Percentiles rank a stretch among this genome's conserved stretches.
phyloP scores from a whole-genome alignment of 2,888 invertebrate genomes.

The Strigamia maritima region DNA sequence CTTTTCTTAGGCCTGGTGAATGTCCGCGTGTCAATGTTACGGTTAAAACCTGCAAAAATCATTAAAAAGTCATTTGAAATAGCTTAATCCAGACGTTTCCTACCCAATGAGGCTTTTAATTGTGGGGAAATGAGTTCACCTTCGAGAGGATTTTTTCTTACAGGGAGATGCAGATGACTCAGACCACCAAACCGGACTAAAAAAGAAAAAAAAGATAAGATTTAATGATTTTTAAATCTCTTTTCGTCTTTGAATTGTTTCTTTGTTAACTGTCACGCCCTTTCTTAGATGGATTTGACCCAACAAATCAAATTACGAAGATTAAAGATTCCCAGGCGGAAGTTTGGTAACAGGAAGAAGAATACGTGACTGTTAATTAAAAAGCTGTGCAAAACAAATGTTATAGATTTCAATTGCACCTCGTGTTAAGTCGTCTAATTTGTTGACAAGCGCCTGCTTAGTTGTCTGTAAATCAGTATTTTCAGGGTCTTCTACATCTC shows the following conservation, averaged over 20 bases:
- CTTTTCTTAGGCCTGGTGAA: constrained; percentile 51
- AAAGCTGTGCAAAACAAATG: neutral
- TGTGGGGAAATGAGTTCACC: constrained; percentile 9
- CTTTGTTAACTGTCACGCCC: neutral
- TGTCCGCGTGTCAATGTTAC: constrained; percentile 49
- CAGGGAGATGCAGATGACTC: constrained; percentile 19
- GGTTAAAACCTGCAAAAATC: constrained; percentile 15
- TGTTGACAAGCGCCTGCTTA: constrained; percentile 49
- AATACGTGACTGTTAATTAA: neutral
- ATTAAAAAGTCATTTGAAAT: neutral
- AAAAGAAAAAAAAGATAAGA: neutral
- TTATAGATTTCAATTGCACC: constrained; percentile 42
- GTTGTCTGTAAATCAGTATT: constrained; percentile 50
- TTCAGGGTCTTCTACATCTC: constrained; percentile 51
- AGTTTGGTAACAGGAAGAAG: neutral
- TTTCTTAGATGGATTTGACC: constrained; percentile 9
- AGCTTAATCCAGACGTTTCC: neutral
- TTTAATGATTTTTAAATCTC: neutral
- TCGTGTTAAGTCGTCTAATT: constrained; percentile 51
- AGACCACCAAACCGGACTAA: neutral
- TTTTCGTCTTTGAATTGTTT: neutral
- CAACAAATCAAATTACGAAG: neutral
- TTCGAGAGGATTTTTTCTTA: neutral
- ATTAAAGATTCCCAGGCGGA: neutral
- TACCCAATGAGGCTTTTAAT: constrained; percentile 13